A percentile compares a stretch with the other conserved stretches of the same genome.
Conservation (phyloP, 2,113 vertebrate species). For the Turnix velox region DNA sequence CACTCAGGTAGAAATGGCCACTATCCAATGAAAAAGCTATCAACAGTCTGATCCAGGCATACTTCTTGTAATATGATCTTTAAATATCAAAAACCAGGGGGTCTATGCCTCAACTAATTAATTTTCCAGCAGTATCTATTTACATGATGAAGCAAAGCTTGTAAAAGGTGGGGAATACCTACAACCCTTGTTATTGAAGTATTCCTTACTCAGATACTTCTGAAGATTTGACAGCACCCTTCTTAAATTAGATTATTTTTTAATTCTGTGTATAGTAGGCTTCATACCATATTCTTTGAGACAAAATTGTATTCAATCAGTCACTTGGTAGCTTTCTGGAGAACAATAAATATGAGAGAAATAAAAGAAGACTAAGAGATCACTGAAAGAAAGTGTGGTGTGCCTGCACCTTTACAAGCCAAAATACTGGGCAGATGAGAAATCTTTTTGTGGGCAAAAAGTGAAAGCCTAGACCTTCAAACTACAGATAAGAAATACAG, state of each 20-base stretch:
- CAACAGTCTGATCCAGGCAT: background rate
- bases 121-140: background rate
- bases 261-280: background rate
- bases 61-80: background rate
- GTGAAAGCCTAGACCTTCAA: background rate
- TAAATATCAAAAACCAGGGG: background rate
- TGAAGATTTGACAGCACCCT: background rate
- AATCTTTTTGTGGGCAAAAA: background rate
- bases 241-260: conserved; percentile 20
- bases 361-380: background rate
- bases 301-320: conserved; percentile 1
- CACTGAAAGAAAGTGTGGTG: background rate
- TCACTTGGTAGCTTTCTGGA: background rate
- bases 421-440: background rate
- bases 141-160: background rate
- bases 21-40: background rate
- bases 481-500: background rate
- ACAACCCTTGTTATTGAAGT: background rate
- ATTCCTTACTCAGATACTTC: background rate
- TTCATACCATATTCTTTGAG: background rate
- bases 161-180: background rate
- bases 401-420: background rate
- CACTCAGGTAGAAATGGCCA: background rate
- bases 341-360: background rate
- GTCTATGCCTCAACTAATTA: background rate